These are phyloP conservation scores for Lasioglossum vierecki DNA, from an alignment of 2,888 invertebrate species.

Conservation along the genomic window DNA sequence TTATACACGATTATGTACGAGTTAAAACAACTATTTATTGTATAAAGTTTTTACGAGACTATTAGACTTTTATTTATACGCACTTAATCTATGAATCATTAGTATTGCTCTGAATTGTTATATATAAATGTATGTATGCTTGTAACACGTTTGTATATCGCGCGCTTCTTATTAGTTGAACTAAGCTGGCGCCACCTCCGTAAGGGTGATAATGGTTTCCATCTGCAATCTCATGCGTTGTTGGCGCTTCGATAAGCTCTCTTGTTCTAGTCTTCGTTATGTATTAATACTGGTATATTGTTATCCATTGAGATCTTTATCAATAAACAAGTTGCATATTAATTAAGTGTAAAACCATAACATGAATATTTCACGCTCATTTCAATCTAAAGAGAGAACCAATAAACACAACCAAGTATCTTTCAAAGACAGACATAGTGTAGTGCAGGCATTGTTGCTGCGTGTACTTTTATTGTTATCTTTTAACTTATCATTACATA, in stretches of 20 bases:
- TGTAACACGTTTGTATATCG: no score
- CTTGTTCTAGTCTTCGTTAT: no score
- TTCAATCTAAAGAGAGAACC: neutral
- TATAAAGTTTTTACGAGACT: neutral
- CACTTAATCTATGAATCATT: neutral
- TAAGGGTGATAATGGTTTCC: no score
- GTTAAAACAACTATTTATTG: slow-evolving; percentile 11
- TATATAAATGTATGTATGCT: no score
- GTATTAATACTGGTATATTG: no score
- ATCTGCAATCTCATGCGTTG: no score
- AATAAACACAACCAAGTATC: neutral
- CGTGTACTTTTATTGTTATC: slow-evolving; percentile 68
- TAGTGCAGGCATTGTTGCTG: slow-evolving; percentile 64
- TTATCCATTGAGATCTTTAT: no score
- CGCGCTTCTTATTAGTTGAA: no score
- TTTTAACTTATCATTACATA: slow-evolving; percentile 60
- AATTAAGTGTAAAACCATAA: no score
- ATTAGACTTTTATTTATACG: slow-evolving; percentile 6
- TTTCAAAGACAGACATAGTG: slow-evolving; percentile 27
- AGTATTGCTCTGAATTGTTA: neutral
- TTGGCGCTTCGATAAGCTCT: no score
- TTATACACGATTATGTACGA: slow-evolving; percentile 4
- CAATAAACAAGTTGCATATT: no score
- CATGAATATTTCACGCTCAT: neutral
- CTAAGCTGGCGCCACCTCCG: no score